Conservation (phyloP, 1,140 invertebrate species). For the Sminthurinus signatus region DNA sequence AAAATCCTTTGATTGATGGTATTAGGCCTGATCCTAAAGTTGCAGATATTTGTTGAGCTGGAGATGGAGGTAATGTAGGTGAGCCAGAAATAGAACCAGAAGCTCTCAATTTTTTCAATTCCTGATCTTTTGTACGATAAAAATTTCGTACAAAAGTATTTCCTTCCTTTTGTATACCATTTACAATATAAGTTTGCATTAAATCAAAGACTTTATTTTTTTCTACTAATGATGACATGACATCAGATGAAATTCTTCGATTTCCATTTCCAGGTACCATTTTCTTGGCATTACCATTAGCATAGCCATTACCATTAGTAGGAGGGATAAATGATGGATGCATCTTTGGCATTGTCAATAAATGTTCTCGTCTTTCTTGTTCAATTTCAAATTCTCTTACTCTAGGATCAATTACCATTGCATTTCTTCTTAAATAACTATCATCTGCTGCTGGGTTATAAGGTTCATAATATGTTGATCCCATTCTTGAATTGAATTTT, state of each 20-base stretch:
- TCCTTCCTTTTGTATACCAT: not conserved
- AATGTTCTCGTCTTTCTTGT: not conserved
- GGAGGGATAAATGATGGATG: too few relatives aligned
- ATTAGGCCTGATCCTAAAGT: not conserved
- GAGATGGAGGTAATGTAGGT: too few relatives aligned
- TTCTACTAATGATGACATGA: not conserved
- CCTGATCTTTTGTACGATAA: not conserved
- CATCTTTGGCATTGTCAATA: not conserved
- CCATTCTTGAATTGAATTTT: too few relatives aligned
- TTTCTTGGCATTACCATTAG: not conserved
- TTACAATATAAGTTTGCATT: not conserved
- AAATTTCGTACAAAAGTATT: slow-evolving; percentile 3
- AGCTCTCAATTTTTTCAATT: too few relatives aligned
- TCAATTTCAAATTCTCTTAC: not conserved
- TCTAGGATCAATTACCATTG: slow-evolving; percentile 18
- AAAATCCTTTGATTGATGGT: not conserved
- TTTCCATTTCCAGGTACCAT: not conserved
- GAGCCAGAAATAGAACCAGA: too few relatives aligned
- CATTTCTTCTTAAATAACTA: slow-evolving; percentile 29
- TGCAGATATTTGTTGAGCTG: not conserved
- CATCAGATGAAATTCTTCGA: not conserved
- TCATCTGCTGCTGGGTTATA: slow-evolving; percentile 36
- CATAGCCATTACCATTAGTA: not conserved
- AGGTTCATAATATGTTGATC: slow-evolving; percentile 13
- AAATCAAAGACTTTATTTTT: not conserved